These are phyloP conservation scores for Rattus rattus DNA, from an alignment of 2,113 vertebrate genomes.

Conservation along the genomic window DNA sequence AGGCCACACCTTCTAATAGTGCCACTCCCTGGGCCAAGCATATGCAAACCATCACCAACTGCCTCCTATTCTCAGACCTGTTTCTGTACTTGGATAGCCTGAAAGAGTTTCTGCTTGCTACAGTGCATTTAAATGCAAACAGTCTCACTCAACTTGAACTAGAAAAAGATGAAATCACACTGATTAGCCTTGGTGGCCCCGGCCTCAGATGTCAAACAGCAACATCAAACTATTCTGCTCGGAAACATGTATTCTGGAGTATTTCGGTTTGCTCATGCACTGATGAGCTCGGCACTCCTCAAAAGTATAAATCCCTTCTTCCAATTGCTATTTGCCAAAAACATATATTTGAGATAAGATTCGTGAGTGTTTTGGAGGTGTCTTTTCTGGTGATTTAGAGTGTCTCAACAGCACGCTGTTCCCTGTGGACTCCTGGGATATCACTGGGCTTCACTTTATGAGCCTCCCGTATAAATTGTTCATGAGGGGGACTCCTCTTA, in stretches of 20 bases:
- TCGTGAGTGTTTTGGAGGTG: slow-evolving; percentile 48
- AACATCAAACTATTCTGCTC: slow-evolving; percentile 25
- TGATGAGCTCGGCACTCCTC: background rate
- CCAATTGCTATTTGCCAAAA: slow-evolving; percentile 26
- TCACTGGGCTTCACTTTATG: slow-evolving; percentile 55
- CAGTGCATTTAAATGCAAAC: slow-evolving; percentile 7
- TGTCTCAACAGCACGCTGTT: background rate
- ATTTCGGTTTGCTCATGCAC: slow-evolving; percentile 16
- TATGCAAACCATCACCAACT: too few species aligned
- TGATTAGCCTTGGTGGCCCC: background rate
- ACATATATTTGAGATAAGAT: slow-evolving; percentile 38
- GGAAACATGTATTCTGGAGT: background rate
- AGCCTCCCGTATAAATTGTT: slow-evolving; percentile 60
- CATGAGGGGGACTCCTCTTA: slow-evolving; percentile 46
- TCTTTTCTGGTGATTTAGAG: slow-evolving; percentile 58
- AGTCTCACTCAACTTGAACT: background rate
- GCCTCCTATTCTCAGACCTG: background rate
- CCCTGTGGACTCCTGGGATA: background rate
- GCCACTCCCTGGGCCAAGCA: too few species aligned
- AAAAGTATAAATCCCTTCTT: slow-evolving; percentile 41
- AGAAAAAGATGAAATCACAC: slow-evolving; percentile 18
- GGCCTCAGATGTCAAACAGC: background rate
- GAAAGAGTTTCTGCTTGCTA: slow-evolving; percentile 22
- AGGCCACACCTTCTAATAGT: too few species aligned
- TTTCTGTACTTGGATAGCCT: background rate